Percentiles rank a stretch among this genome's conserved stretches.
Conservation (phyloP, 2,797 vertebrate species). For the Labroides dimidiatus region DNA sequence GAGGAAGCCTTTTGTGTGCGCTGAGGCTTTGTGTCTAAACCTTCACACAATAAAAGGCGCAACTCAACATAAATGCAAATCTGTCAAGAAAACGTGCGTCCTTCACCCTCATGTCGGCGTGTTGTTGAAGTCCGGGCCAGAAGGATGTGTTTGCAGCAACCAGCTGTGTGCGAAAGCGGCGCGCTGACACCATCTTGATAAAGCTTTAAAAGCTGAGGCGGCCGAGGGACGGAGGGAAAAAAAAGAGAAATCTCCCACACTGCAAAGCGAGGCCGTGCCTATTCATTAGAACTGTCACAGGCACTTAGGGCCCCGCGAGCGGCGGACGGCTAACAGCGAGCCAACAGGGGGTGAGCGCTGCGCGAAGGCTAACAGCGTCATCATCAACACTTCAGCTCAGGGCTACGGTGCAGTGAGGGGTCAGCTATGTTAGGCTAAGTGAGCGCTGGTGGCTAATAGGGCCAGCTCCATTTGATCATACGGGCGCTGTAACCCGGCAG, state of each 20-base stretch:
- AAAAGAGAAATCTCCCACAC: slow-evolving; percentile 52
- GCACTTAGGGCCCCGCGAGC: slow-evolving; percentile 90
- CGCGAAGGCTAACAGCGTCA: slow-evolving; percentile 74
- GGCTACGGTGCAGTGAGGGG: slow-evolving; percentile 75
- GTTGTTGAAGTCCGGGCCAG: slow-evolving; percentile 22
- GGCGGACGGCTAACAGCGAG: slow-evolving; percentile 85
- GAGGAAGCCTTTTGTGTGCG: slow-evolving; percentile 51
- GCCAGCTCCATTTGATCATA: slow-evolving; percentile 68
- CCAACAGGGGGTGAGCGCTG: slow-evolving; percentile 73
- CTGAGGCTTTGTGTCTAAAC: slow-evolving; percentile 33
- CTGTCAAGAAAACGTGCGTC: slow-evolving; percentile 30
- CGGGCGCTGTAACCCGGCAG: slow-evolving; percentile 42
- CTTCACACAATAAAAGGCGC: slow-evolving; percentile 26
- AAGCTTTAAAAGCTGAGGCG: slow-evolving; percentile 89
- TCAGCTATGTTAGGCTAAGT: slow-evolving; percentile 74
- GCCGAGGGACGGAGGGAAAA: slow-evolving; percentile 74
- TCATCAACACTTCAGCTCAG: slow-evolving; percentile 68
- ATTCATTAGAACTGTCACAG: slow-evolving; percentile 91
- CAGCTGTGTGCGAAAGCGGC: slow-evolving; percentile 41
- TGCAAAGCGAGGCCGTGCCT: slow-evolving; percentile 85
- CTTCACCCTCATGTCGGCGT: slow-evolving; percentile 35
- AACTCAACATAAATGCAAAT: slow-evolving; percentile 44
- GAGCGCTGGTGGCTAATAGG: slow-evolving; percentile 67
- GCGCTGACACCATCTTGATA: slow-evolving; percentile 73
- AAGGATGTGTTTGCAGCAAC: slow-evolving; percentile 43